A percentile compares a stretch with the other conserved stretches of the same genome.
phyloP scores from a whole-genome alignment of 1,140 invertebrate genomes.

The Lasaia peninsularis region DNA sequence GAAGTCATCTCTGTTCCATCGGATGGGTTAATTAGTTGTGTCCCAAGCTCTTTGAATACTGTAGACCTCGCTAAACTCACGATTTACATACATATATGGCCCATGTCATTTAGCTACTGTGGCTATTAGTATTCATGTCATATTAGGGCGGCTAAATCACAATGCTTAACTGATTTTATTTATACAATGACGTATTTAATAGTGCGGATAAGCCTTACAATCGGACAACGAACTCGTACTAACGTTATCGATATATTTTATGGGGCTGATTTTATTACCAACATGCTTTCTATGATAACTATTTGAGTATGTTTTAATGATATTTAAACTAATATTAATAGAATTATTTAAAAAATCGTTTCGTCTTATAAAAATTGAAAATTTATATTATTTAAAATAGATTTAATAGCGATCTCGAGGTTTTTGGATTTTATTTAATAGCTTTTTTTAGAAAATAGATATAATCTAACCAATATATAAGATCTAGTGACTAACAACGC shows the following conservation, averaged over 20 bases:
- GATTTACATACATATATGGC: background rate
- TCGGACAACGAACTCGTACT: background rate
- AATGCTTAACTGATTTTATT: background rate
- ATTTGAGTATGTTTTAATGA: background rate
- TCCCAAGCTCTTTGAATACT: no score
- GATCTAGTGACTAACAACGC: no score
- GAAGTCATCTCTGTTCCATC: no score
- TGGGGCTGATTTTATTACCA: background rate
- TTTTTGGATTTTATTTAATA: no score
- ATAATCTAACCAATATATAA: no score
- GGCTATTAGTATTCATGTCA: background rate
- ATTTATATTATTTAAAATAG: no score
- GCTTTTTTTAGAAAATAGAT: no score
- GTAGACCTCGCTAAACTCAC: background rate
- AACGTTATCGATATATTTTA: slow-evolving; percentile 7
- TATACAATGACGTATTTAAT: slow-evolving; percentile 1
- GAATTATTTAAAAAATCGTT: background rate
- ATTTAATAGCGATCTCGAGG: no score
- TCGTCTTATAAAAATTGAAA: no score
- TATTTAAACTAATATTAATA: background rate
- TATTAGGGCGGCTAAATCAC: background rate
- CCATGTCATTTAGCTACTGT: background rate
- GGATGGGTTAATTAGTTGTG: no score
- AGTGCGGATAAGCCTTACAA: slow-evolving; percentile 1
- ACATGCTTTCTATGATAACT: background rate